A percentile compares a stretch with the other conserved stretches of the same genome.
Conservation (phyloP, 2,797 vertebrate genomes). For the Agapornis canus region DNA sequence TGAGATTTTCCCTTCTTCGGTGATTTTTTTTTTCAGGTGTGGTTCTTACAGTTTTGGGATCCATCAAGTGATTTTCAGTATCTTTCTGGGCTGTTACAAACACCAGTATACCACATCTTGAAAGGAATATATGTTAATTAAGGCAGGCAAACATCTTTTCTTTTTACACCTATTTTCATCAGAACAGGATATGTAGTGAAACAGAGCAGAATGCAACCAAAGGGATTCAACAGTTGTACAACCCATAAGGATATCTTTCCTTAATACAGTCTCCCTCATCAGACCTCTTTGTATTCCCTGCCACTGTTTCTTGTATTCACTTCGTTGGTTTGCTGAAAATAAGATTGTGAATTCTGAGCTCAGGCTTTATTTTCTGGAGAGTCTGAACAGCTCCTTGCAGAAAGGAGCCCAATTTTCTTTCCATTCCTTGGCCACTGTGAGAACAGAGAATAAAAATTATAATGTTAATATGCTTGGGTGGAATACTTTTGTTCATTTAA, state of each 20-base stretch:
- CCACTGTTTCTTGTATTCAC: neutral
- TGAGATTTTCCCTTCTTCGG: neutral
- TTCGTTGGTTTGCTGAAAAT: neutral
- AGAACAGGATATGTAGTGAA: neutral
- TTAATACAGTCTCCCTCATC: neutral
- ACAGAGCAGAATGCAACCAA: neutral
- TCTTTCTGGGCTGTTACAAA: neutral
- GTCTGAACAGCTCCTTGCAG: neutral
- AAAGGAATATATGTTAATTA: neutral
- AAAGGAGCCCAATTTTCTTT: neutral
- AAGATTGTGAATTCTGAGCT: neutral
- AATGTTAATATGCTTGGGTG: neutral
- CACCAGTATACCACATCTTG: neutral
- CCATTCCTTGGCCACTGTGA: neutral
- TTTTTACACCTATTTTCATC: neutral
- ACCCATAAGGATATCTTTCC: neutral
- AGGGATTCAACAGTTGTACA: neutral
- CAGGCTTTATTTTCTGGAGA: neutral
- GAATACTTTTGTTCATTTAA: slow-evolving; percentile 8
- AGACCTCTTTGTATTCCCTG: neutral
- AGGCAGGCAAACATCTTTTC: neutral
- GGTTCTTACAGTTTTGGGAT: neutral
- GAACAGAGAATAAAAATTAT: slow-evolving; percentile 4
- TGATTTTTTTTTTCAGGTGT: neutral
- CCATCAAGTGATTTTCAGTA: neutral